These are phyloP conservation scores for Hirtodrosophila confusa DNA, from an alignment of 2,888 invertebrate species.

Conservation along the genomic window DNA sequence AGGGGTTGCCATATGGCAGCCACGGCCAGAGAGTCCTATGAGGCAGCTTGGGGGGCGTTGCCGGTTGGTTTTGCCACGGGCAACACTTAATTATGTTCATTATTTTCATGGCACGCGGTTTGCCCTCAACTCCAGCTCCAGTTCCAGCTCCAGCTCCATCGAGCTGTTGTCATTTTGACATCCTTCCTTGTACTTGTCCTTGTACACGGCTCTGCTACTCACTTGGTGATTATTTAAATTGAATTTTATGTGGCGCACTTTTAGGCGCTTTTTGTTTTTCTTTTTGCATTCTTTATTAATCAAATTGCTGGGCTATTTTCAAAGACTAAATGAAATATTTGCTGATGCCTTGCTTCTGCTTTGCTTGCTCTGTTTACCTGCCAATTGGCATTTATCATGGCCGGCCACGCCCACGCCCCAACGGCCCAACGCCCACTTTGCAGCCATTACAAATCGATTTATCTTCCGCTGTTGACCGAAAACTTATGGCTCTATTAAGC, in stretches of 20 bases:
- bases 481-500: constrained; percentile 71
- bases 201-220: background rate
- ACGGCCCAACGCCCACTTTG: constrained; percentile 10
- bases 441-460: constrained; percentile 82
- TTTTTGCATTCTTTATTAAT: constrained; percentile 56
- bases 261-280: constrained; percentile 15
- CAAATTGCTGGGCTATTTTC: constrained; percentile 45
- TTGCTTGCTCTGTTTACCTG: constrained; percentile 51
- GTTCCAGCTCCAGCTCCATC: constrained; percentile 11
- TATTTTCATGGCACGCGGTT: constrained; percentile 77
- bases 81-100: constrained; percentile 80
- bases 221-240: constrained; percentile 72
- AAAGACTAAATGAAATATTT: constrained; percentile 41
- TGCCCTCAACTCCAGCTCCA: constrained; percentile 12
- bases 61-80: constrained; percentile 65
- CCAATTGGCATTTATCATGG: constrained; percentile 60
- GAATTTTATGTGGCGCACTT: constrained; percentile 65
- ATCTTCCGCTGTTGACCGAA: constrained; percentile 65
- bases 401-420: constrained; percentile 22
- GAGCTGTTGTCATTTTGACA: constrained; percentile 54
- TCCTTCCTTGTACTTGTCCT: constrained; percentile 16
- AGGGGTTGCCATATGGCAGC: constrained; percentile 7
- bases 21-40: background rate
- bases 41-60: background rate
- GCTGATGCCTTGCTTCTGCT: constrained; percentile 16